Conservation (phyloP, 2,888 invertebrate species). For the Rhingia rostrata region DNA sequence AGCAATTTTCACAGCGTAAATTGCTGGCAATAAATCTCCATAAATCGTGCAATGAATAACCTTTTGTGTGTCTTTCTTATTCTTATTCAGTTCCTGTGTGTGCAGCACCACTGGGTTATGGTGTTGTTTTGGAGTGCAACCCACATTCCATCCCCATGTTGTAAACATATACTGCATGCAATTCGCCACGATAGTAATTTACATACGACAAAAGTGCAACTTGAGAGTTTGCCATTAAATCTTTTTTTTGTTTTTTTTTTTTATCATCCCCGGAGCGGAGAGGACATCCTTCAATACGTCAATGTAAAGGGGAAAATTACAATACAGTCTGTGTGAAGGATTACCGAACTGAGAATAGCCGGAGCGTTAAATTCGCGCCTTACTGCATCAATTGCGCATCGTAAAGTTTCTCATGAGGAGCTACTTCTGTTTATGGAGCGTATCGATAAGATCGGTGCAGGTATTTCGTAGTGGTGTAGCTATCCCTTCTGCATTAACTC, state of each 20-base stretch:
- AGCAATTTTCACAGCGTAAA: slow-evolving; percentile 69
- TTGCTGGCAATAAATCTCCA: slow-evolving; percentile 72
- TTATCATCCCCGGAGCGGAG: not conserved
- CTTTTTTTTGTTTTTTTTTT: slow-evolving; percentile 35
- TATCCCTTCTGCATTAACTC: too few species aligned
- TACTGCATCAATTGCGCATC: too few species aligned
- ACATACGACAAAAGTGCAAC: slow-evolving; percentile 69
- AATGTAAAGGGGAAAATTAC: slow-evolving; percentile 2
- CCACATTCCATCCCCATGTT: not conserved
- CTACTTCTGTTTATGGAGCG: too few species aligned
- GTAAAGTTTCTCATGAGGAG: too few species aligned
- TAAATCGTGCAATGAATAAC: slow-evolving; percentile 69
- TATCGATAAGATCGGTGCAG: too few species aligned
- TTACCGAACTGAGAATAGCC: not conserved
- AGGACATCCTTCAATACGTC: slow-evolving; percentile 57
- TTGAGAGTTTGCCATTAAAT: slow-evolving; percentile 63
- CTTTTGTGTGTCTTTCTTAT: slow-evolving; percentile 53
- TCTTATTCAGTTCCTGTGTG: slow-evolving; percentile 47
- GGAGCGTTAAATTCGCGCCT: too few species aligned
- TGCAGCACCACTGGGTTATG: not conserved
- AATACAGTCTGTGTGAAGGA: slow-evolving; percentile 22
- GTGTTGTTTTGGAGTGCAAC: not conserved
- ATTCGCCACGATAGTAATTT: slow-evolving; percentile 58
- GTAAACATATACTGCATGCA: slow-evolving; percentile 41
- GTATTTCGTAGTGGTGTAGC: too few species aligned